Conservation (phyloP, 2,113 vertebrate genomes). For the Charadrius vociferus region DNA sequence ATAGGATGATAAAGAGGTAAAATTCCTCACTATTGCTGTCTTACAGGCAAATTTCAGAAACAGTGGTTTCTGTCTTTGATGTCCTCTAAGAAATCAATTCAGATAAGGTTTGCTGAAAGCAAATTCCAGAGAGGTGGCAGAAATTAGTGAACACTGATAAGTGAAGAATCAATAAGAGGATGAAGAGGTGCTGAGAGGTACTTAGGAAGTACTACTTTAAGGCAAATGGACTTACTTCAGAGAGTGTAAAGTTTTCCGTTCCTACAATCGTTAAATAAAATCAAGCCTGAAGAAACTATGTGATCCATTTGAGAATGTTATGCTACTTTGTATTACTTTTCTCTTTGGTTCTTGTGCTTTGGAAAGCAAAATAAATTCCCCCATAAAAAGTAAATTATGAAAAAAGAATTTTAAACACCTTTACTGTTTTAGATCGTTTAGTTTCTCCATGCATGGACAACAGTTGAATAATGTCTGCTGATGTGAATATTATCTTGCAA, state of each 20-base stretch:
- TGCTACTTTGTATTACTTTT: background rate
- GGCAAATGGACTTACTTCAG: background rate
- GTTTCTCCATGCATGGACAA: background rate
- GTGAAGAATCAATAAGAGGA: background rate
- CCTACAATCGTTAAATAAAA: background rate
- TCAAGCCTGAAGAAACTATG: background rate
- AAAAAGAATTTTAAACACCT: background rate
- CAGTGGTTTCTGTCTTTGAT: background rate
- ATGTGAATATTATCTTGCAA: conserved; percentile 7
- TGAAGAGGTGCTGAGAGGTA: background rate
- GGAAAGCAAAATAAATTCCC: background rate
- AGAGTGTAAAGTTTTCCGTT: background rate
- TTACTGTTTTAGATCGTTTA: background rate
- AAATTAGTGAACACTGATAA: background rate
- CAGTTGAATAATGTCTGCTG: background rate
- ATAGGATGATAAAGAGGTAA: background rate
- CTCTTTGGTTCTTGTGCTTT: background rate
- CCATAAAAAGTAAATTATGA: background rate
- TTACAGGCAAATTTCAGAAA: background rate
- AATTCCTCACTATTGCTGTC: background rate
- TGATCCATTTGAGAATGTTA: background rate
- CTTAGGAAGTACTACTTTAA: background rate
- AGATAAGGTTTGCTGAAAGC: background rate
- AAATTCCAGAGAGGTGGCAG: background rate
- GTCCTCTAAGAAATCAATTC: background rate